These are phyloP conservation scores for Drosophila lini DNA, from an alignment of 1,140 invertebrate species.

Conservation along the genomic window DNA sequence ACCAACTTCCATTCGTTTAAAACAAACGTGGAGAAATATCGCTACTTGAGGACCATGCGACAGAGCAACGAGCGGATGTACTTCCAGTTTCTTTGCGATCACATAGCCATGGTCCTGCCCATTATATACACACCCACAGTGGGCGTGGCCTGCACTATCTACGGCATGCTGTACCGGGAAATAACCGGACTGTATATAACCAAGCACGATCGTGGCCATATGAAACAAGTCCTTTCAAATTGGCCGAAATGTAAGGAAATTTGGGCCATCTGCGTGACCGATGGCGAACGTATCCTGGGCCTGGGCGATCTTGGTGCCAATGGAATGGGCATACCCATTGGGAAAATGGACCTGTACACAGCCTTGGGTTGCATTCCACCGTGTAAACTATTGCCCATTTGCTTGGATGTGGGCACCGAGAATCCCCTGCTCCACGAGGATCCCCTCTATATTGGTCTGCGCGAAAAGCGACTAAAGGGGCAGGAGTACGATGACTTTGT, in stretches of 20 bases:
- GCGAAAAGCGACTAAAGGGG: constrained; percentile 93
- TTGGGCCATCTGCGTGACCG: constrained; percentile 96
- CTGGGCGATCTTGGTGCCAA: constrained; percentile 97
- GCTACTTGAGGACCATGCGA: constrained; percentile 91
- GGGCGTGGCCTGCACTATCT: constrained; percentile 90
- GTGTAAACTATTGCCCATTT: constrained; percentile 93
- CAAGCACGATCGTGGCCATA: constrained; percentile 96
- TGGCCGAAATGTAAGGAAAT: constrained; percentile 87
- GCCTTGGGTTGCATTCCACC: constrained; percentile 96
- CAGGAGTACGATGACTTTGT: constrained; percentile 96
- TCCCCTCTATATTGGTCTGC: constrained; percentile 96
- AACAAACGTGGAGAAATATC: constrained; percentile 93
- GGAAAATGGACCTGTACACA: constrained; percentile 97
- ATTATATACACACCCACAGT: constrained; percentile 78
- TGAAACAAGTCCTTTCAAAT: constrained; percentile 90
- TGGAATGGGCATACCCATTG: constrained; percentile 99
- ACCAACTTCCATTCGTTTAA: constrained; percentile 90
- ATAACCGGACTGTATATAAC: constrained; percentile 98
- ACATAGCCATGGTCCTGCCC: constrained; percentile 95
- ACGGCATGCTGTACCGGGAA: constrained; percentile 50
- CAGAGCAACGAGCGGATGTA: constrained; percentile 97
- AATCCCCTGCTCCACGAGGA: constrained; percentile 93
- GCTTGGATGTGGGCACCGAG: constrained; percentile 97
- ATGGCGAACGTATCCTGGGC: constrained; percentile 97
- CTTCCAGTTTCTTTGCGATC: constrained; percentile 94